Evolutionary conservation across 2,797 vertebrate genomes (phyloP), one percentile per base, ranked within the genome.

Genomic region (Columba guinea): DNA sequence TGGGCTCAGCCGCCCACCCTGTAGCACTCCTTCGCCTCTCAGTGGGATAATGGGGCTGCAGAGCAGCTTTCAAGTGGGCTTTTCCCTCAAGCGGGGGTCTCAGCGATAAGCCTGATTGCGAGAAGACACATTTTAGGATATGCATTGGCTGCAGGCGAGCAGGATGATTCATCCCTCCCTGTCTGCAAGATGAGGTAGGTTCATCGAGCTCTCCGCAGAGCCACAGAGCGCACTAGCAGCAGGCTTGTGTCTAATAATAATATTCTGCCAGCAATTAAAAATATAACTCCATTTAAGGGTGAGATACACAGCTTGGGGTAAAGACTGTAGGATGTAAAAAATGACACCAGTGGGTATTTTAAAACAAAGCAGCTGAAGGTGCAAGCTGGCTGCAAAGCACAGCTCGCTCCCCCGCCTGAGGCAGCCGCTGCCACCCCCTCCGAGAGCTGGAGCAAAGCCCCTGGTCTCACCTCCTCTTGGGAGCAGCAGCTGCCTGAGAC

Each of bases 341-440:
- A 85, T 91, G 41, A 95, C 94, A 96, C 94, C 93, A 96, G 73
- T 2, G 88, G 39, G 56, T 96, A 96, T 97, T 97, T 97, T 95
- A 94, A 95, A 94, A 87, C 53, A 77, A 85, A 94, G 74, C 90
- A 96, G 95, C 84, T 91, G 94, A 96, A 95, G 68, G 27, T 44
- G 90, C 71, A 94, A 90, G 69, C 87, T 94, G 91, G 83, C 58
- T 71, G 89, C 62, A 55, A 0, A 22, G 86, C 95, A 81, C 2
- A 0, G 70, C 55, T 87, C 8, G 3, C 67, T 93, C 87, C 83
- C 46, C 56, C 11, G 0, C 0, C 0, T 70, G 6, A 58, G 22
- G 60, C 0, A 0, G 70, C 63, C 0, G 1, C 64, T 84, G 52
- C 84, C 49, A 88, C 51, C 39, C 48, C 60, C 68, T 51, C 2